Evolutionary conservation across 2,797 vertebrate species (phyloP).

Genomic region (Myoxocephalus aenaeus): DNA sequence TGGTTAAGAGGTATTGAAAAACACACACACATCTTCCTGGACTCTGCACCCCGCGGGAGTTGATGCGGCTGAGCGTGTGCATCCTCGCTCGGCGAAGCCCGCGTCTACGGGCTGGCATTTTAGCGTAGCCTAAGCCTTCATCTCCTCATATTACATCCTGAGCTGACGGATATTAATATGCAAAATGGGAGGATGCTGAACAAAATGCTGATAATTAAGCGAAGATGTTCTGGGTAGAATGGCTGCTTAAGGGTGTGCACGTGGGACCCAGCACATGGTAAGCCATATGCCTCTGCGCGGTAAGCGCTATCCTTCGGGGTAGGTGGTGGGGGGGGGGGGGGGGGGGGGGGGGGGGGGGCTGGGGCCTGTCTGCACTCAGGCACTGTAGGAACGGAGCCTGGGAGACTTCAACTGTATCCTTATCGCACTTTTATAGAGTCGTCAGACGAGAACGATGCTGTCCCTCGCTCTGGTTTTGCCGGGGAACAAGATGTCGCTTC

Average conservation of each 20-base stretch:
- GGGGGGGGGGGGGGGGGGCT: slow-evolving; percentile 48
- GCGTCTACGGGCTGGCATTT: slow-evolving; percentile 47
- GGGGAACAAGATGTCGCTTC: slow-evolving; percentile 20
- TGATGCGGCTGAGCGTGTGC: slow-evolving; percentile 30
- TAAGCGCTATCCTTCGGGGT: slow-evolving; percentile 80
- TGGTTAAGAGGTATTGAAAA: slow-evolving; percentile 61
- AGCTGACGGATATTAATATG: slow-evolving; percentile 88
- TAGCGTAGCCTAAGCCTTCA: slow-evolving; percentile 62
- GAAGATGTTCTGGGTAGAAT: slow-evolving; percentile 86
- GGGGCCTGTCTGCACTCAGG: slow-evolving; percentile 55
- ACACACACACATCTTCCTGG: slow-evolving; percentile 58
- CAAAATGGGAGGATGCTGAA: slow-evolving; percentile 86
- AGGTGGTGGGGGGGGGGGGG: slow-evolving; percentile 32
- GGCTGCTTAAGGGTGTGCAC: slow-evolving; percentile 85
- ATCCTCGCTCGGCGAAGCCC: slow-evolving; percentile 36
- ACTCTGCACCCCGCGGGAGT: slow-evolving; percentile 52
- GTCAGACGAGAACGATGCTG: slow-evolving; percentile 32
- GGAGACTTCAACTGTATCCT: slow-evolving; percentile 69
- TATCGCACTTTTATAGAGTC: slow-evolving; percentile 66
- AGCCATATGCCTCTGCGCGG: slow-evolving; percentile 86
- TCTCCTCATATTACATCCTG: slow-evolving; percentile 68
- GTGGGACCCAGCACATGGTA: slow-evolving; percentile 88
- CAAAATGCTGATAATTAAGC: slow-evolving; percentile 91
- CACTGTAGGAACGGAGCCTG: slow-evolving; percentile 66
- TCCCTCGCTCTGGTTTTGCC: neutral